Evolutionary conservation across 2,113 vertebrate species (phyloP).

Genomic region (Gyps fulvus): DNA sequence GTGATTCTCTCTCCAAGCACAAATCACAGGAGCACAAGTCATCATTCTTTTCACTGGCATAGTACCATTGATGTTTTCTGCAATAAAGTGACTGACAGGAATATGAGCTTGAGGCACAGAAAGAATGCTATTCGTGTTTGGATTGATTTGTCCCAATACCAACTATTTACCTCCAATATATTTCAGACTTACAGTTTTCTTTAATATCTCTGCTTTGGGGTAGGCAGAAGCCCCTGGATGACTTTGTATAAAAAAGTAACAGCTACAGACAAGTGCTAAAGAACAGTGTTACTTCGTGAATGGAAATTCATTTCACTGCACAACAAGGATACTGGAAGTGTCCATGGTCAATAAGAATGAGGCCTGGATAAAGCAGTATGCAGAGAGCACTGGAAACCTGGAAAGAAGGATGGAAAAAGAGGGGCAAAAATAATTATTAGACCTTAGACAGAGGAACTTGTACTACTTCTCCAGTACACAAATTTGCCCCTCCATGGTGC

Average conservation of each 20-base stretch:
- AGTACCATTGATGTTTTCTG: neutral
- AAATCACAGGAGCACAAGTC: neutral
- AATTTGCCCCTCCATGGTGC: neutral
- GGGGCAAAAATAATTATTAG: neutral
- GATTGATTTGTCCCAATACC: neutral
- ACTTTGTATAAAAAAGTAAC: neutral
- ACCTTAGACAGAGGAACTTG: neutral
- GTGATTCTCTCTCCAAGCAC: neutral
- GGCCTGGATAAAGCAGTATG: conserved; percentile 91
- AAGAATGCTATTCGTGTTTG: neutral
- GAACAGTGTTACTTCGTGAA: neutral
- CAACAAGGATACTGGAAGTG: conserved; percentile 98
- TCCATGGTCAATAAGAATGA: conserved; percentile 94
- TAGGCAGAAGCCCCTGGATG: neutral
- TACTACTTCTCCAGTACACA: neutral
- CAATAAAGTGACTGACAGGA: neutral
- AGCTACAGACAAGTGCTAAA: neutral
- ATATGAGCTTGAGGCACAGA: neutral
- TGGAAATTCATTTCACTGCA: neutral
- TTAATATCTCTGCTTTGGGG: neutral
- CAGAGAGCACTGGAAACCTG: conserved; percentile 85
- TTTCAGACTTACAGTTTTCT: neutral
- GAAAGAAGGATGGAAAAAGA: neutral
- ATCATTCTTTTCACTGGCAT: neutral
- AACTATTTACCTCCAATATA: neutral